Evolutionary conservation across 1,140 invertebrate species (phyloP).

Genomic region (Dryas iulia): DNA sequence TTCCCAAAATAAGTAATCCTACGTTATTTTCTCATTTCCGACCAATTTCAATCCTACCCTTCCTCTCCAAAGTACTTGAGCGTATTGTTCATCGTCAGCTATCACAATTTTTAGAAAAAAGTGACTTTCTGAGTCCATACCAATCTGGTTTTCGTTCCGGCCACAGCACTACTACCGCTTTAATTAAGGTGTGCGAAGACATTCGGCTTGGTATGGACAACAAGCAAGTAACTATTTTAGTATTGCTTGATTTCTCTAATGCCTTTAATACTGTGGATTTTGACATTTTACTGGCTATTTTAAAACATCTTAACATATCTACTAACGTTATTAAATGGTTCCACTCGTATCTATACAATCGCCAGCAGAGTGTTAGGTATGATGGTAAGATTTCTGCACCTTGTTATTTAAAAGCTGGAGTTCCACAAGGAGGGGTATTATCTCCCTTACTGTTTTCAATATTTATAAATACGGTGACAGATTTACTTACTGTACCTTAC

Average conservation of each 20-base stretch:
- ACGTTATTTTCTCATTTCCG: not conserved
- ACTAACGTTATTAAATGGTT: not conserved
- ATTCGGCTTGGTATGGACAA: not conserved
- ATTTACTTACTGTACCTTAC: not conserved
- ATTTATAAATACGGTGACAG: not conserved
- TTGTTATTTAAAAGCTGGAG: not conserved
- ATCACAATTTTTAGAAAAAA: not conserved
- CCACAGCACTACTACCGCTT: constrained; percentile 1
- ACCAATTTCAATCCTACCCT: constrained; percentile 7
- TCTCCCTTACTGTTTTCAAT: not conserved
- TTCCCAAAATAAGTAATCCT: not conserved
- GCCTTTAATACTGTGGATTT: too few relatives aligned
- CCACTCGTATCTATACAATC: not conserved
- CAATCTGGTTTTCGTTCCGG: constrained; percentile 3
- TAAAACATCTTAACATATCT: not conserved
- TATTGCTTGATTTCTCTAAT: not conserved
- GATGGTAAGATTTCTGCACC: not conserved
- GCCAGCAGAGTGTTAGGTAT: not conserved
- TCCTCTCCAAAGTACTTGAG: constrained; percentile 1
- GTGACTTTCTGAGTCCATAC: not conserved
- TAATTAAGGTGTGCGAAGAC: constrained; percentile 5
- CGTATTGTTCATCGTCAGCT: not conserved
- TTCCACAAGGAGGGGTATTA: not conserved
- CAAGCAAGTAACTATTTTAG: not conserved
- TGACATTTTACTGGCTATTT: not conserved